A percentile compares a stretch with the other conserved stretches of the same genome.
Evolutionary conservation across 2,888 invertebrate species (phyloP).

Genomic region (Dastarcus helophoroides): DNA sequence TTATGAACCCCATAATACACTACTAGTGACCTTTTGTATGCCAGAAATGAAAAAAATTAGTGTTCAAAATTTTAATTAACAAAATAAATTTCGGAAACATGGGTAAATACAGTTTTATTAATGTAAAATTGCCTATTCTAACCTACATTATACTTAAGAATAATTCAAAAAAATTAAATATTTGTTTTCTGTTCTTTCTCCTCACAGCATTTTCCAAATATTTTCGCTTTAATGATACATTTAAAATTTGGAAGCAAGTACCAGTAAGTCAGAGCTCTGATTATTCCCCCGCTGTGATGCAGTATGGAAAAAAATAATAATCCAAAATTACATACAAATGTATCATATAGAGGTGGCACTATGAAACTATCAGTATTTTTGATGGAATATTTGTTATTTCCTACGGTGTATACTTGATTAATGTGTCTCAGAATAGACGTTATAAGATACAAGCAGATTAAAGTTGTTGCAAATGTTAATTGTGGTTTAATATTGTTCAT

Average conservation of each 20-base stretch:
- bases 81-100: neutral
- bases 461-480: slow-evolving; percentile 24
- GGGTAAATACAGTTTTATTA: too few species aligned
- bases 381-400: slow-evolving; percentile 14
- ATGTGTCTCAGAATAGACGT: slow-evolving; percentile 28
- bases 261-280: slow-evolving; percentile 22
- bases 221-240: slow-evolving; percentile 17
- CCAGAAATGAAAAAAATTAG: too few species aligned
- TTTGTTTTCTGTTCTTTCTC: neutral
- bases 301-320: slow-evolving; percentile 25
- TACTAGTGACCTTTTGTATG: too few species aligned
- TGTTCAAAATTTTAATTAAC: too few species aligned
- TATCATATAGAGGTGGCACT: slow-evolving; percentile 28
- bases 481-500: neutral
- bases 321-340: slow-evolving; percentile 16
- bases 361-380: slow-evolving; percentile 22
- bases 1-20: too few species aligned
- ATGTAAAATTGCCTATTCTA: too few species aligned
- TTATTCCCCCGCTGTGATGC: slow-evolving; percentile 24
- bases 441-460: slow-evolving; percentile 25
- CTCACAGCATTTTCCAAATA: slow-evolving; percentile 9
- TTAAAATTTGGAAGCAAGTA: slow-evolving; percentile 23
- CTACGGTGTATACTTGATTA: slow-evolving; percentile 24
- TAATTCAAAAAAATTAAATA: neutral
- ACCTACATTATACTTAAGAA: too few species aligned